These are phyloP conservation scores for Rallus crepitans DNA, from an alignment of 2,797 vertebrate species.

Conservation along the genomic window DNA sequence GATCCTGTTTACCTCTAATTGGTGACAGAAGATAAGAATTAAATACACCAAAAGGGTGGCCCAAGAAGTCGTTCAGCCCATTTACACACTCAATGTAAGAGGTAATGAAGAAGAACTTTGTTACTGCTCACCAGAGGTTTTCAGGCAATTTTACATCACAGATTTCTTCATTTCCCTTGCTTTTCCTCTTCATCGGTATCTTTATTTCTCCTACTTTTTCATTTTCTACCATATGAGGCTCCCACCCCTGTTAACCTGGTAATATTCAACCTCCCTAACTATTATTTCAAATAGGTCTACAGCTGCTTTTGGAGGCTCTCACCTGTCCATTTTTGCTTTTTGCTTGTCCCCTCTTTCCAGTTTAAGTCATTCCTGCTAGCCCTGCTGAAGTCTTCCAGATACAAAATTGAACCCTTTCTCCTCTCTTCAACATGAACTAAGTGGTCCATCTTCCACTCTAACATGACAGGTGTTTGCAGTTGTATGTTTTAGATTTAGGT, in stretches of 20 bases:
- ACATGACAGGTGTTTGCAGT: background rate
- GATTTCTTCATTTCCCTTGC: background rate
- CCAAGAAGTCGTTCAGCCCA: background rate
- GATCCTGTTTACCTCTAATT: conserved; percentile 3
- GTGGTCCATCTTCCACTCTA: background rate
- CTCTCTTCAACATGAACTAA: background rate
- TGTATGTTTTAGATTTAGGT: background rate
- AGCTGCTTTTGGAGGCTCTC: background rate
- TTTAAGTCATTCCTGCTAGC: background rate
- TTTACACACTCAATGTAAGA: background rate
- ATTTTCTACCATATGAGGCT: background rate
- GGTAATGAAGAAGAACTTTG: background rate
- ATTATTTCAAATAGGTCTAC: background rate
- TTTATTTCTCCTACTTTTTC: background rate
- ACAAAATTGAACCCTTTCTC: background rate
- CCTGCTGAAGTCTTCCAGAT: background rate
- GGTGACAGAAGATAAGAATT: background rate
- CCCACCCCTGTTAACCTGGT: background rate
- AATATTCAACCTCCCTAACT: background rate
- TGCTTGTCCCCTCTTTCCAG: background rate
- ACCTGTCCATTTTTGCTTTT: background rate
- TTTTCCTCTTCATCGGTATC: background rate
- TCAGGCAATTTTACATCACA: background rate
- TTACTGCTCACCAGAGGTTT: background rate
- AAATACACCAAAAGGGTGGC: background rate